These are phyloP conservation scores for Vanacampus margaritifer DNA, from an alignment of 2,113 vertebrate species.

Conservation along the genomic window DNA sequence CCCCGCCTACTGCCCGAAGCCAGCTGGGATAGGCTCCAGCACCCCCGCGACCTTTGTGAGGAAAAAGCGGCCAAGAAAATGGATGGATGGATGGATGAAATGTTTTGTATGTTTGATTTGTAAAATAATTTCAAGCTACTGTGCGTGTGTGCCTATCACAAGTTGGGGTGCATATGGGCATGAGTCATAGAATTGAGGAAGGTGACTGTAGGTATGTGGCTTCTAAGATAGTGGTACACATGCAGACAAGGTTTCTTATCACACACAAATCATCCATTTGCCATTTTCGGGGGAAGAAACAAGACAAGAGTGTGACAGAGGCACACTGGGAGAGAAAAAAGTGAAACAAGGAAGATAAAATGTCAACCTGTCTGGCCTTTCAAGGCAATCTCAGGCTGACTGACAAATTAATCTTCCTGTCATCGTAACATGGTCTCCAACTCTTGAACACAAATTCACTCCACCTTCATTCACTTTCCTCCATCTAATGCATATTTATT, in stretches of 20 bases:
- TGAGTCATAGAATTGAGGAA: constrained; percentile 18
- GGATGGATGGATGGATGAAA: too few relatives aligned
- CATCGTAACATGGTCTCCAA: constrained; percentile 54
- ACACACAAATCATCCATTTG: constrained; percentile 35
- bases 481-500: not conserved
- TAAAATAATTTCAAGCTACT: not conserved
- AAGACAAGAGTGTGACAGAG: constrained; percentile 6
- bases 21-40: too few relatives aligned
- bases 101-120: not conserved
- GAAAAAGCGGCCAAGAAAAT: too few relatives aligned
- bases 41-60: too few relatives aligned
- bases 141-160: constrained; percentile 3
- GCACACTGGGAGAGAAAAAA: constrained; percentile 11
- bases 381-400: constrained; percentile 52
- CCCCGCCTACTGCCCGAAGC: too few relatives aligned
- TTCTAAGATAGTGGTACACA: constrained; percentile 40
- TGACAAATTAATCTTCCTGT: constrained; percentile 62
- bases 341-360: constrained; percentile 27
- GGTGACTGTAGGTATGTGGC: constrained; percentile 14
- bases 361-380: constrained; percentile 64
- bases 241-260: constrained; percentile 41
- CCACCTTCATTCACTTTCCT: constrained; percentile 3
- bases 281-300: constrained; percentile 24
- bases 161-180: constrained; percentile 4
- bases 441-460: constrained; percentile 9